phyloP scores from a whole-genome alignment of 2,797 vertebrate genomes.

The Florisuga fusca region DNA sequence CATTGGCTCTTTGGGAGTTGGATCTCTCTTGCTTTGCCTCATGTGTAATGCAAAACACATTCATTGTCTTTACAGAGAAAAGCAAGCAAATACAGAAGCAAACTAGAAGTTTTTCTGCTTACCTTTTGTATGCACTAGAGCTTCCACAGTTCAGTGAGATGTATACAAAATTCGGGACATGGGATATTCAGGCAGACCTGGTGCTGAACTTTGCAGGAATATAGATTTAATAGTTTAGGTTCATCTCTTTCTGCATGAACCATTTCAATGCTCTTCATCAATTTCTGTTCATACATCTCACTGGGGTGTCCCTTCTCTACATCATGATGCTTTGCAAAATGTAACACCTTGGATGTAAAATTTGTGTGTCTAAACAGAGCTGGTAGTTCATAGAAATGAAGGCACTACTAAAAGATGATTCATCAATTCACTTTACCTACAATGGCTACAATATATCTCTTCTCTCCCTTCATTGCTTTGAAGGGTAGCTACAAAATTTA shows the following conservation, averaged over 20 bases:
- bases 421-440: not conserved
- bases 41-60: not conserved
- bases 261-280: not conserved
- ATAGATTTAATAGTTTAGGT: slow-evolving; percentile 7
- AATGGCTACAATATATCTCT: not conserved
- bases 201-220: not conserved
- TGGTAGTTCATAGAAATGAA: not conserved
- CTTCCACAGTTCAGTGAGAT: not conserved
- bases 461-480: not conserved
- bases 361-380: not conserved
- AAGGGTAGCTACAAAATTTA: not conserved
- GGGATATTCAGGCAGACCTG: not conserved
- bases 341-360: not conserved
- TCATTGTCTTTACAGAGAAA: slow-evolving; percentile 6
- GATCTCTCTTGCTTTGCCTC: not conserved
- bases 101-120: not conserved
- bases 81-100: not conserved
- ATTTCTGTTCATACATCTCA: not conserved
- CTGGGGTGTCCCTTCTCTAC: not conserved
- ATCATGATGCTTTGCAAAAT: not conserved
- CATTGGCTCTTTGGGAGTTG: not conserved
- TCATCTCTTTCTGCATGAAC: not conserved
- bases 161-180: not conserved
- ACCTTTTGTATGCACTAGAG: not conserved
- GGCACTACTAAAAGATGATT: not conserved